phyloP scores from a whole-genome alignment of 2,888 invertebrate genomes.

The Apamea sordens region DNA sequence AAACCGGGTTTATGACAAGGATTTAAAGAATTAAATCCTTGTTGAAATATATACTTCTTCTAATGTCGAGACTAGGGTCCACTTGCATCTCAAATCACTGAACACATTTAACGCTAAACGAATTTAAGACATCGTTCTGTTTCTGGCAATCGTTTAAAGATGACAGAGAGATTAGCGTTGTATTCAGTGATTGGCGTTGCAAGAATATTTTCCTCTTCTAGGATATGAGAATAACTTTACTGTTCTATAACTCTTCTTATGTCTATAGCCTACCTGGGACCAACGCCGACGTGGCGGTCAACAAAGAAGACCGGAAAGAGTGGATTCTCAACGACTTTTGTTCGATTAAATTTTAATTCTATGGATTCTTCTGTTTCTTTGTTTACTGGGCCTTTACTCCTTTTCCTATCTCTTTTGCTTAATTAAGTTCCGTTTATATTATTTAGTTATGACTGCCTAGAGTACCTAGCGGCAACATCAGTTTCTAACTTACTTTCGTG shows the following conservation, averaged over 20 bases:
- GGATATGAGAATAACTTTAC: not conserved
- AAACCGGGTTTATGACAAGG: too few species aligned
- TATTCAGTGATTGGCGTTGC: not conserved
- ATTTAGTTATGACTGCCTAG: not conserved
- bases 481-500: not conserved
- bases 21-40: not conserved
- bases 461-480: not conserved
- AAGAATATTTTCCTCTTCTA: not conserved
- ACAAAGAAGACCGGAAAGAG: conserved; percentile 1
- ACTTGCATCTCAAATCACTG: not conserved
- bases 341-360: conserved; percentile 34
- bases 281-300: not conserved
- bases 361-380: conserved; percentile 14
- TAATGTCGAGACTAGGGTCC: not conserved
- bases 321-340: not conserved
- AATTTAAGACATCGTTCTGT: not conserved
- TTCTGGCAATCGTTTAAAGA: not conserved
- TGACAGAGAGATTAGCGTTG: not conserved
- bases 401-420: conserved; percentile 1
- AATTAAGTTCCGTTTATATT: not conserved
- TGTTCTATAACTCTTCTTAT: conserved; percentile 27
- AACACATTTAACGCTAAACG: not conserved
- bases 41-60: not conserved
- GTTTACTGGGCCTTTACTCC: not conserved
- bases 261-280: conserved; percentile 30